Evolutionary conservation across 2,888 invertebrate species (phyloP), one percentile per base, ranked within the genome.

Genomic region (Tipula lateralis): DNA sequence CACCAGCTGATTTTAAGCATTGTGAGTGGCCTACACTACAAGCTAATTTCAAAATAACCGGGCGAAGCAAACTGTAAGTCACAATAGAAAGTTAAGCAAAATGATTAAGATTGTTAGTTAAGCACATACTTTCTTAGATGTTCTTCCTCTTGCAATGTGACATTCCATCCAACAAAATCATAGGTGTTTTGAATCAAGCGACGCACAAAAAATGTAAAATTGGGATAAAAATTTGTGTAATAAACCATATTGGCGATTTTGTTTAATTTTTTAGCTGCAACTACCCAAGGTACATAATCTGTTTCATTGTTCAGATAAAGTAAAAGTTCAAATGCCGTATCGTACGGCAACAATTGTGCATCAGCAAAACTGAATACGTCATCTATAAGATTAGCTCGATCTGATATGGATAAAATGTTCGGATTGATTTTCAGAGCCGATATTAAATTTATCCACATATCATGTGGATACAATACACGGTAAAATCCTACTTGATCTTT

Each of bases 401-500:
- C 97, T 0, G 94, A 91, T 85, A 92, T 90, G 4, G 92, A 91
- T 7, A 82, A n/a, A 16, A 30, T 30, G 13, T 84, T 86, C 0
- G 89, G 88, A 84, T 87, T 85, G 1, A 82, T 84, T 12, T 87
- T 86, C 0, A 93, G 88, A 3, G 91, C 89, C 0, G 89, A 87
- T 12, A 85, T 87, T 12, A 90, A 85, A 2, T 86, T 86, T 29
- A 90, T 87, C 97, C 97, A 97, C 87, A 94, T 92, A 0, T 91
- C 90, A 1, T 88, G 86, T 0, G 93, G 91, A 88, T 98, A 98
- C 88, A 96, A 97, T 0, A 98, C 96, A 85, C 97, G 92, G 89
- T 96, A 98, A 89, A 95, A 98, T 0, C 98, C 97, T 9, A 94
- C 92, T 91, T 97, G 96, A 86, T 95, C 92, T 85, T 93, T 93